Percentiles rank a stretch among this genome's conserved stretches.
Conservation (phyloP, 2,797 vertebrate species). For the Aulostomus chinensis region DNA sequence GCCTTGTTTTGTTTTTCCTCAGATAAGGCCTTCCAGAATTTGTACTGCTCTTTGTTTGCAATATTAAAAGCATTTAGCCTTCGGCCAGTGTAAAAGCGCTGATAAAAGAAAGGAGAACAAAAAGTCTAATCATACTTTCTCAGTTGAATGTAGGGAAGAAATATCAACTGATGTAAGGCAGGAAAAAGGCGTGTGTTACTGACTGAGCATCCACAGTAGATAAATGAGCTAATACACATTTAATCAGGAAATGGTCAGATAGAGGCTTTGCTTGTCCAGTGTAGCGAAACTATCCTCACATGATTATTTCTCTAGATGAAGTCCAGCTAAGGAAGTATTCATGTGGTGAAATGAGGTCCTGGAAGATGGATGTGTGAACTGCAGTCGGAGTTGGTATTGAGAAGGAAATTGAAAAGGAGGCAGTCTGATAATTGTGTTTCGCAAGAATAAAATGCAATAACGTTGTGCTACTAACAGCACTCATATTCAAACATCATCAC, state of each 20-base stretch:
- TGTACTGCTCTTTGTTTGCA: constrained; percentile 34
- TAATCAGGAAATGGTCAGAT: constrained; percentile 63
- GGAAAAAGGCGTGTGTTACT: constrained; percentile 29
- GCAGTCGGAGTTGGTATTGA: constrained; percentile 1
- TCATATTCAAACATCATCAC: too few species aligned
- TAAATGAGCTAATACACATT: constrained; percentile 51
- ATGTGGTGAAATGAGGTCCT: constrained; percentile 40
- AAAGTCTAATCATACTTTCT: constrained; percentile 25
- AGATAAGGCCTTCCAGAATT: constrained; percentile 40
- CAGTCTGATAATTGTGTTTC: constrained; percentile 30
- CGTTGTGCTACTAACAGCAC: not conserved
- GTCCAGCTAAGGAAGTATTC: constrained; percentile 39
- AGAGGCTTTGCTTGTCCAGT: constrained; percentile 26
- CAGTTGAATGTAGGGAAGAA: constrained; percentile 37
- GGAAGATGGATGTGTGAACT: constrained; percentile 39
- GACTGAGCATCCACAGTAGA: constrained; percentile 14
- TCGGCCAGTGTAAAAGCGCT: constrained; percentile 13
- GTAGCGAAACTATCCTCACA: constrained; percentile 45
- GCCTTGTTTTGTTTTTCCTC: constrained; percentile 45
- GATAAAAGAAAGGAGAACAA: constrained; percentile 13
- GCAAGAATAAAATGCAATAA: not conserved
- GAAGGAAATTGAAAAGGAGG: constrained; percentile 48
- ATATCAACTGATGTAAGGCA: constrained; percentile 35
- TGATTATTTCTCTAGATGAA: constrained; percentile 61
- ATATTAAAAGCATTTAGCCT: constrained; percentile 45